These are phyloP conservation scores for Brachionus paranguensis DNA, from an alignment of 1,140 invertebrate genomes.

Conservation along the genomic window DNA sequence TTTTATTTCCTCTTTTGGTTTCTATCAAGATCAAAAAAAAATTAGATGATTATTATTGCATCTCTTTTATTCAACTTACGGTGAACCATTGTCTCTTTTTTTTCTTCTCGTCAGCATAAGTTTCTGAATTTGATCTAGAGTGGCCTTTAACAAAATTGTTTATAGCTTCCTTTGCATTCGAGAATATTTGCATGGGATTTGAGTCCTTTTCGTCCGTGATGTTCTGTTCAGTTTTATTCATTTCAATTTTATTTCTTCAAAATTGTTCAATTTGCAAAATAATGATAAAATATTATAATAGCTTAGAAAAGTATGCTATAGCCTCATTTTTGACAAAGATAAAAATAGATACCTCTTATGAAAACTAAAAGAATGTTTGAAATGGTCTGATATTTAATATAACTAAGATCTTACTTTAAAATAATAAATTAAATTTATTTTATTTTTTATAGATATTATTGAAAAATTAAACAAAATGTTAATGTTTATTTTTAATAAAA, in stretches of 20 bases:
- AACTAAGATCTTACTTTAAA: neutral
- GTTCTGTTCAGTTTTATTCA: neutral
- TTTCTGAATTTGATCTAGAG: neutral
- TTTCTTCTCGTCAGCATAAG: neutral
- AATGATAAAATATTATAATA: neutral
- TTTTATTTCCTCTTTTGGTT: neutral
- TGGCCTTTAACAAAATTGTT: neutral
- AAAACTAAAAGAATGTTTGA: neutral
- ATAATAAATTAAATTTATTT: no score
- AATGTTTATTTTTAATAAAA: no score
- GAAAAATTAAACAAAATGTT: no score
- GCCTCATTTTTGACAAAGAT: conserved; percentile 17
- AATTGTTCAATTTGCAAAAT: neutral
- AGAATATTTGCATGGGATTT: neutral
- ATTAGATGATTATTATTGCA: neutral
- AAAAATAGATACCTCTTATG: neutral
- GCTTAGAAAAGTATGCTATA: neutral
- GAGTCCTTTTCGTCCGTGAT: neutral
- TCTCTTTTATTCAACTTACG: neutral
- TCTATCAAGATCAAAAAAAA: neutral
- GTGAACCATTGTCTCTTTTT: conserved; percentile 4
- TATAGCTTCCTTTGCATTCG: neutral
- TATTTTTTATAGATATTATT: no score
- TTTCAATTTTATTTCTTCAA: neutral
- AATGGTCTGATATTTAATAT: neutral